phyloP scores from a whole-genome alignment of 1,140 invertebrate genomes.

The Nephila pilipes region DNA sequence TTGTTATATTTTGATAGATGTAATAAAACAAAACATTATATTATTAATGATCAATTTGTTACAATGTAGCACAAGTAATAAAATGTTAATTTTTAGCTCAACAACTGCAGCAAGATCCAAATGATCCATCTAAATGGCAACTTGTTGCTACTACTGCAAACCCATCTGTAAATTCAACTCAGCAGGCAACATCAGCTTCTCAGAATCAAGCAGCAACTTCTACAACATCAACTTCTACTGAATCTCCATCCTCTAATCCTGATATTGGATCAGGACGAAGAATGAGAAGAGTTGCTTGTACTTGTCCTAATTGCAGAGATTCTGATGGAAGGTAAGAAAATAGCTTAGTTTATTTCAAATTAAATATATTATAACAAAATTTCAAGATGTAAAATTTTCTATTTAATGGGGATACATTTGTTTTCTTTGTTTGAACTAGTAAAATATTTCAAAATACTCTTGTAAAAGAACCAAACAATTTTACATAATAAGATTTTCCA shows the following conservation, averaged over 20 bases:
- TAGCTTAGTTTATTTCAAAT: not conserved
- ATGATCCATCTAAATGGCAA: conserved; percentile 90
- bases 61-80: not conserved
- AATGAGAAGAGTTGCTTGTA: conserved; percentile 93
- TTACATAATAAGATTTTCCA: too few species aligned
- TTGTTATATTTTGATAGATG: too few species aligned
- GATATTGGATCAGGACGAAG: conserved; percentile 79
- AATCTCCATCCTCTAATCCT: conserved; percentile 54
- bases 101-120: conserved; percentile 87
- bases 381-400: too few species aligned
- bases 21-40: too few species aligned
- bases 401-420: too few species aligned
- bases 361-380: not conserved
- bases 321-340: conserved; percentile 86
- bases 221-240: conserved; percentile 75
- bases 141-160: conserved; percentile 83
- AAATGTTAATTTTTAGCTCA: conserved; percentile 76
- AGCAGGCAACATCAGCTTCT: conserved; percentile 35
- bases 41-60: too few species aligned
- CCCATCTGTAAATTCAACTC: conserved; percentile 58
- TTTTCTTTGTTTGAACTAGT: too few species aligned
- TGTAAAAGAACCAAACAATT: too few species aligned
- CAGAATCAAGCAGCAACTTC: conserved; percentile 68
- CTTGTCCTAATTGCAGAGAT: conserved; percentile 97
- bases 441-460: too few species aligned